Evolutionary conservation across 1,140 invertebrate genomes (phyloP), one percentile per base, ranked within the genome.

Genomic region (Nymphalis io): DNA sequence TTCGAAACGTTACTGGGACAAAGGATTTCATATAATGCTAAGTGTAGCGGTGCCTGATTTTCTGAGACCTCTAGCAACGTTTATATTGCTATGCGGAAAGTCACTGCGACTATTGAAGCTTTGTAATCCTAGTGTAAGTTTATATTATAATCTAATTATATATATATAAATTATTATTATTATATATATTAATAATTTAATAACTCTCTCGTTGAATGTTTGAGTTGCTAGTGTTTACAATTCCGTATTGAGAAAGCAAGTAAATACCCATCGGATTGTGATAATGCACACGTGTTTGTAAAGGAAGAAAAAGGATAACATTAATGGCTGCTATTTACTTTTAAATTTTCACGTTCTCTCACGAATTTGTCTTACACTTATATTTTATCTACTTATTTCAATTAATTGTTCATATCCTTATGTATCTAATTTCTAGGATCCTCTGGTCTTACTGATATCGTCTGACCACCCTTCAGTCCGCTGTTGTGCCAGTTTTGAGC

Each of bases 41-140:
- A 86, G 80, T 55, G 87, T 92, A 44, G 92, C 92, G 0, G 90
- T 94, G 5, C 94, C 94, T 0, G 92, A 92, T 21, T 94, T 94
- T 69, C 71, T 94, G 42, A 87, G 81, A 11, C 88, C 92, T 13
- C 61, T 94, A 13, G 88, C 93, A 0, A 91, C 93, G n/a, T 89
- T 88, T 10, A 94, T 94, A 75, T 75, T 94, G 23, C 83, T 94
- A 20, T 95, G 94, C 77, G 94, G 94, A 0, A 94, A 94, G 78
- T 93, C 94, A 11, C 76, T 94, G 21, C 88, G 92, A 70, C 81
- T 94, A 27, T 79, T 94, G 27, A 94, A 93, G 84, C 82, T 93
- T 11, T 94, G 94, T 60, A 93, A 93, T 78, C 93, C 93, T 15
- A 93, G 92, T 79, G 93, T 94, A 78, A 90, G 87, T 89, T 16